phyloP scores from a whole-genome alignment of 1,140 invertebrate genomes.

The Adelges cooleyi region DNA sequence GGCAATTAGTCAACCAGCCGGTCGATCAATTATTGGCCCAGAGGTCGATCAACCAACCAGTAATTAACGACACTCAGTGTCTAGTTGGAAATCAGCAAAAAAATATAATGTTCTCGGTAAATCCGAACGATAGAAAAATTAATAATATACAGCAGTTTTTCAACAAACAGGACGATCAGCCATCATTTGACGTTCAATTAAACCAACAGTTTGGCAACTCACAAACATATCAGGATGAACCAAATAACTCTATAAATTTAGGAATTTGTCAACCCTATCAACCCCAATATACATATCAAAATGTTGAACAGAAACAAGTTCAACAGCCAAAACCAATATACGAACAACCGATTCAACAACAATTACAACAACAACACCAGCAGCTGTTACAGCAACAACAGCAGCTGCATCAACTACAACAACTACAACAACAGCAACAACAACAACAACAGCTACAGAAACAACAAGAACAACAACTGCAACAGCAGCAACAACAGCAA shows the following conservation, averaged over 20 bases:
- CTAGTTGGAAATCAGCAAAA: too few relatives aligned
- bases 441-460: neutral
- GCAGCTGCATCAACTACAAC: slow-evolving; percentile 3
- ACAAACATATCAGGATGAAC: slow-evolving; percentile 13
- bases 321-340: slow-evolving; percentile 11
- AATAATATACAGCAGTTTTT: neutral
- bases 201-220: neutral
- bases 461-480: slow-evolving; percentile 16
- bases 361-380: slow-evolving; percentile 1
- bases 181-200: neutral
- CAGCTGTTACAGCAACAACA: neutral
- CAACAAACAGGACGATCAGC: neutral
- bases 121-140: too few relatives aligned
- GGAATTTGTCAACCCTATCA: slow-evolving; percentile 31
- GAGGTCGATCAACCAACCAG: too few relatives aligned
- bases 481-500: slow-evolving; percentile 16
- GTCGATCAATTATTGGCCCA: too few relatives aligned
- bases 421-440: neutral
- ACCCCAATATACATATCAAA: slow-evolving; percentile 19
- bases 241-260: neutral
- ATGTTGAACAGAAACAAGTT: neutral
- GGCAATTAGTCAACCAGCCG: too few relatives aligned
- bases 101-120: too few relatives aligned
- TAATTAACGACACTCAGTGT: too few relatives aligned
- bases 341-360: neutral